Evolutionary conservation across 2,797 vertebrate species (phyloP), one percentile per base, ranked within the genome.

Genomic region (Pterois miles): DNA sequence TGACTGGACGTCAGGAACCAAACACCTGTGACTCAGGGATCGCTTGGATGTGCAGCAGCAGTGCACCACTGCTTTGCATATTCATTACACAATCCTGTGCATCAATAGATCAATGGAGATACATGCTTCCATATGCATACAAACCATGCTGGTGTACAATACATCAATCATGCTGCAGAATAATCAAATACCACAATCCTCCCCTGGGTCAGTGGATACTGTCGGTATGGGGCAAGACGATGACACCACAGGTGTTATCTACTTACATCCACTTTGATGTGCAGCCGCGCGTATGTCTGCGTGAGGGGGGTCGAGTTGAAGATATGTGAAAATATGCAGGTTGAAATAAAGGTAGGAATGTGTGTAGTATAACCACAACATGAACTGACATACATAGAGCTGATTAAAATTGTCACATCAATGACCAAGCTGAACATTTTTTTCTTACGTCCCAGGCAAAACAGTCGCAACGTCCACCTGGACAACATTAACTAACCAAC

Each of bases 111-210:
- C 89, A 89, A 85, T 91, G 84, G 71, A 5, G 54, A 74, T 43
- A 68, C 68, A 78, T 65, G 80, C 84, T 84, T 86, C 63, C 76
- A 73, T 88, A 86, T 90, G 88, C 86, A 90, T 82, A 73, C 78
- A 72, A 77, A 86, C 76, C 75, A 77, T 52, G 16, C 52, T 0
- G 62, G 56, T 5, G 66, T 70, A 9, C 22, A 6, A 85, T 63
- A 79, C 90, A 93, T 89, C 86, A 91, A 70, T 91, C 89, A 86
- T 67, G 14, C 67, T 4, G 74, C 64, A 68, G 86, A 87, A 90
- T 89, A 89, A 89, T 92, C 85, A 89, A 79, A 89, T 38, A 74
- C 31, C 62, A 22, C 43, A 25, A 9, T 56, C 20, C 16, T 86
- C 80, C 71, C 85, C 46, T 31, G 83, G 88, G 88, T 87, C 83